These are phyloP conservation scores for Aurelia aurita DNA, from an alignment of 30 jellyfish, hydroid and myxozoan species.

Conservation along the genomic window DNA sequence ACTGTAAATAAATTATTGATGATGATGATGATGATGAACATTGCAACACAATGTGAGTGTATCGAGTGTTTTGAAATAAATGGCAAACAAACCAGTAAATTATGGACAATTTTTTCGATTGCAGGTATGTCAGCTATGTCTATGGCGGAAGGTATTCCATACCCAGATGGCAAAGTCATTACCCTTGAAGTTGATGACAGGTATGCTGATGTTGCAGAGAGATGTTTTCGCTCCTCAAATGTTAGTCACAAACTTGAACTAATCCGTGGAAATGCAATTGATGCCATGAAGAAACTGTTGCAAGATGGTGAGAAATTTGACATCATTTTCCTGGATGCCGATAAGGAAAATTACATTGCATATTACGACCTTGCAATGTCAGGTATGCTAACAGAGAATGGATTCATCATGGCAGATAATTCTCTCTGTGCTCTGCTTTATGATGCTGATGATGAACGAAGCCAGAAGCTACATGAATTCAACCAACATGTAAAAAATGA, in stretches of 20 bases:
- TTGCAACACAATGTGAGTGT: no score
- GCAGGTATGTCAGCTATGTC: slow-evolving; percentile 71
- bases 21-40: no score
- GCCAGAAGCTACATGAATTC: slow-evolving; percentile 67
- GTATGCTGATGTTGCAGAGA: slow-evolving; percentile 66
- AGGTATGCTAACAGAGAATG: slow-evolving; percentile 58
- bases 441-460: slow-evolving; percentile 65
- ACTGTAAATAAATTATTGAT: no score
- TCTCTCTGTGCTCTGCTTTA: slow-evolving; percentile 58
- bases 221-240: slow-evolving; percentile 22
- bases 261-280: slow-evolving; percentile 51
- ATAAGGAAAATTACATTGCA: slow-evolving; percentile 51
- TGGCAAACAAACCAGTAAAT: no score
- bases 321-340: slow-evolving; percentile 64
- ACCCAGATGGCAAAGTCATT: slow-evolving; percentile 55
- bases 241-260: slow-evolving; percentile 56
- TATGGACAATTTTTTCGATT: neutral
- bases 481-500: slow-evolving; percentile 70
- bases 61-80: no score
- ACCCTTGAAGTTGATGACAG: slow-evolving; percentile 56
- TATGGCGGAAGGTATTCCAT: slow-evolving; percentile 74
- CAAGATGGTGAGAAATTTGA: slow-evolving; percentile 54
- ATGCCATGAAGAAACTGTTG: slow-evolving; percentile 49
- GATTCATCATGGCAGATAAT: slow-evolving; percentile 71
- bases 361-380: slow-evolving; percentile 69